Conservation (phyloP, 1,140 invertebrate species). For the Panagrolaimus sp. region DNA sequence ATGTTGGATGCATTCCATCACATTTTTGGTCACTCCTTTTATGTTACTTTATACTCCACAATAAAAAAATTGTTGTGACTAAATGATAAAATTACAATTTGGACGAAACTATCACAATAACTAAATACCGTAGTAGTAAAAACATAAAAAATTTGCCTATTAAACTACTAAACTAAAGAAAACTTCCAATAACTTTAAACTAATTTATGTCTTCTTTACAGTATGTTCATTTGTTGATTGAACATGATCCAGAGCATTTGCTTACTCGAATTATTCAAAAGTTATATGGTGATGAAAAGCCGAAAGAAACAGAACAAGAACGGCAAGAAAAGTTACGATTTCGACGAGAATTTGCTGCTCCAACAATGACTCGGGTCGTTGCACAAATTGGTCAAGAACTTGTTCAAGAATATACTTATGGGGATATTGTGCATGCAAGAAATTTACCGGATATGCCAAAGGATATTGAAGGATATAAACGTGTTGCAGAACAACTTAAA, state of each 20-base stretch:
- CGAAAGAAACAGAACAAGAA: constrained; percentile 48
- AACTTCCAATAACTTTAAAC: too few relatives aligned
- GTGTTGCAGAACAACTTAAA: constrained; percentile 57
- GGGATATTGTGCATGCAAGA: constrained; percentile 56
- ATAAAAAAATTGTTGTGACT: too few relatives aligned
- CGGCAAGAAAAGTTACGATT: constrained; percentile 40
- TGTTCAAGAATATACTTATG: constrained; percentile 57
- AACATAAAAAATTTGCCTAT: too few relatives aligned
- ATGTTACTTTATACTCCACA: too few relatives aligned
- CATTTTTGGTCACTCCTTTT: too few relatives aligned
- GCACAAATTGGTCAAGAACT: constrained; percentile 56
- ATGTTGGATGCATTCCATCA: too few relatives aligned
- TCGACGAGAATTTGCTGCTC: constrained; percentile 46
- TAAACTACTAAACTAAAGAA: too few relatives aligned
- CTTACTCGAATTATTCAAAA: constrained; percentile 40
- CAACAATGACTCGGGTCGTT: constrained; percentile 54
- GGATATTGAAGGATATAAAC: constrained; percentile 57
- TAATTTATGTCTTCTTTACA: too few relatives aligned
- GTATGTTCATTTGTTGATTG: constrained; percentile 58
- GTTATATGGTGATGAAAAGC: constrained; percentile 52
- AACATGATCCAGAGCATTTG: constrained; percentile 48
- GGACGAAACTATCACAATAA: too few relatives aligned
- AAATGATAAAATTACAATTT: too few relatives aligned
- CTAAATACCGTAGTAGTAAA: too few relatives aligned
- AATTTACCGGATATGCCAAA: constrained; percentile 57